phyloP scores from a whole-genome alignment of 2,888 invertebrate species.

The Drosophila antonietae region DNA sequence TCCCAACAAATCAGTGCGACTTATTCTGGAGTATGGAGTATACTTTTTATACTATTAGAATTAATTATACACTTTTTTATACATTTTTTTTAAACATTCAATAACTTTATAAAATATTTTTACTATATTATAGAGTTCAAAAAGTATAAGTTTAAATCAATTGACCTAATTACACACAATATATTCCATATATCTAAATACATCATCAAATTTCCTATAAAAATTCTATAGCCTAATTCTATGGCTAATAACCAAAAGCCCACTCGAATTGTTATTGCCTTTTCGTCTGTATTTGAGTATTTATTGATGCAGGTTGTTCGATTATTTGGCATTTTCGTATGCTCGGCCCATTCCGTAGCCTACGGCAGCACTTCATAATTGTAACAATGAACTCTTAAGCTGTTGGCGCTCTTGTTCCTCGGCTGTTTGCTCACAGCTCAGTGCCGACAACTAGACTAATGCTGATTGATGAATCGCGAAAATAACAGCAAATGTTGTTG shows the following conservation, averaged over 20 bases:
- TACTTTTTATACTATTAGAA: no score
- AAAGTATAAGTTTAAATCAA: neutral
- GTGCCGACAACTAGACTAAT: conserved; percentile 59
- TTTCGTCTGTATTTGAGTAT: neutral
- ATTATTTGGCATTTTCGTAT: neutral
- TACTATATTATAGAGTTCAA: no score
- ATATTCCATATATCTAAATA: neutral
- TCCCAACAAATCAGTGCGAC: no score
- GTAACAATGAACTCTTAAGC: conserved; percentile 80
- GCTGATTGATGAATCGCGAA: conserved; percentile 66
- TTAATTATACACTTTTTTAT: no score
- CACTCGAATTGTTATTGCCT: conserved; percentile 8
- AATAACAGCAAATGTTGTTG: conserved; percentile 43
- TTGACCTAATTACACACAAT: neutral
- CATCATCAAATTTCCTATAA: neutral
- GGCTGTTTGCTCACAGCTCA: conserved; percentile 32
- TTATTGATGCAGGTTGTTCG: conserved; percentile 32
- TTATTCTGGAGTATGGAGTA: no score
- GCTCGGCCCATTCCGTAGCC: conserved; percentile 23
- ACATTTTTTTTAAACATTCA: neutral
- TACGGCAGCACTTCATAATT: conserved; percentile 63
- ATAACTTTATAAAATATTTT: no score
- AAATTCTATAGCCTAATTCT: neutral
- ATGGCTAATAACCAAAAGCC: neutral
- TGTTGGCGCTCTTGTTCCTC: conserved; percentile 74